phyloP scores from a whole-genome alignment of 2,888 invertebrate species.

The Synergus japonicus region DNA sequence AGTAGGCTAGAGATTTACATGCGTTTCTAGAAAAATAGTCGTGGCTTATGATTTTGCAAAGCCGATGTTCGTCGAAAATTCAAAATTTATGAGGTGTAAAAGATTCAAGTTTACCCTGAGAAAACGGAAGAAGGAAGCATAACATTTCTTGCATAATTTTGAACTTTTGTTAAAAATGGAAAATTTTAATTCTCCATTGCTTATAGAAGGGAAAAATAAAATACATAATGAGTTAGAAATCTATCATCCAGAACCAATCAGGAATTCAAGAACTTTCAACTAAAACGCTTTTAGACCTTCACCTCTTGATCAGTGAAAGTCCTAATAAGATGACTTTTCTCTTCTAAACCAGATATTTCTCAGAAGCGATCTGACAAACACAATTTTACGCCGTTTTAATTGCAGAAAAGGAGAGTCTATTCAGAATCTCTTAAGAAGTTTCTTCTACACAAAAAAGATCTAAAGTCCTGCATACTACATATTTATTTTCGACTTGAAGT shows the following conservation, averaged over 20 bases:
- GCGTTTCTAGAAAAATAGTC: neutral
- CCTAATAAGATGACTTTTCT: neutral
- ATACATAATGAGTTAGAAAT: neutral
- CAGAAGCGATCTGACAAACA: neutral
- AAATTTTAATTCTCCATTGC: no score
- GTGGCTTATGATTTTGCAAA: neutral
- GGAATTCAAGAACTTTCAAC: neutral
- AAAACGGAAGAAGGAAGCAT: neutral
- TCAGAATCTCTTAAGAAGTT: neutral
- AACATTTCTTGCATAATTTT: neutral
- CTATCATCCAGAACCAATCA: neutral
- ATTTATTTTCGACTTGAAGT: no score
- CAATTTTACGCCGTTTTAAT: neutral
- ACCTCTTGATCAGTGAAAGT: neutral
- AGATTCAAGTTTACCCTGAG: neutral
- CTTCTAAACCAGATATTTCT: constrained; percentile 2
- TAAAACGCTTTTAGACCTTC: neutral
- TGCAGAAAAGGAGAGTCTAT: constrained; percentile 2
- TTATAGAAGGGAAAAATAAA: neutral
- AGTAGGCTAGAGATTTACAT: constrained; percentile 13
- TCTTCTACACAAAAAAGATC: neutral
- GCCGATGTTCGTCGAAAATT: neutral
- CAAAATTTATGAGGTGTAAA: neutral
- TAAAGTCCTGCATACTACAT: neutral
- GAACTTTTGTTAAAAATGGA: neutral